Evolutionary conservation across 2,888 invertebrate genomes (phyloP).

Genomic region (Agrotis ipsilon): DNA sequence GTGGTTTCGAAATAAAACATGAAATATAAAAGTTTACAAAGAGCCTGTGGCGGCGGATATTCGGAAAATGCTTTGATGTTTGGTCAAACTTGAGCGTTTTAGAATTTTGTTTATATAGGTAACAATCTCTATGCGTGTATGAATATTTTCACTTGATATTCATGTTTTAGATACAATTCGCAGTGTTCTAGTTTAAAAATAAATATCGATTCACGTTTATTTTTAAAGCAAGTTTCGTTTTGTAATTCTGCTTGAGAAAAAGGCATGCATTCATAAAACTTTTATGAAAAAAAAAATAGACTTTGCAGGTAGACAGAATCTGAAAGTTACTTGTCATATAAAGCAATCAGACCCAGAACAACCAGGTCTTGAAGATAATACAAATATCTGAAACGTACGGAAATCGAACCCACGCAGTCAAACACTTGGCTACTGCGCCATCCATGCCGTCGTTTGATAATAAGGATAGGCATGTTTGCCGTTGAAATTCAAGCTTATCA

Average conservation of each 20-base stretch:
- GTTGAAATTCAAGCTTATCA: background rate
- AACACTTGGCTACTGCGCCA: too few species aligned
- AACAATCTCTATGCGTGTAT: slow-evolving; percentile 18
- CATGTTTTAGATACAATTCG: background rate
- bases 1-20: slow-evolving; percentile 57
- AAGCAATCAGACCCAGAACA: too few species aligned
- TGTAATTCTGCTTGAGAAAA: too few species aligned
- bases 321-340: too few species aligned
- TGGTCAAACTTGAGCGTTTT: slow-evolving; percentile 35
- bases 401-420: too few species aligned
- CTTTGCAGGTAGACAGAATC: too few species aligned
- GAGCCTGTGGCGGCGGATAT: slow-evolving; percentile 47
- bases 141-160: background rate
- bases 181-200: background rate
- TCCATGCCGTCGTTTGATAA: too few species aligned
- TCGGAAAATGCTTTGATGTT: slow-evolving; percentile 61
- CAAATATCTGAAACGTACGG: too few species aligned
- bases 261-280: too few species aligned
- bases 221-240: background rate
- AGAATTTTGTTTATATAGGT: slow-evolving; percentile 34
- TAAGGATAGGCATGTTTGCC: too few species aligned
- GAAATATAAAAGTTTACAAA: slow-evolving; percentile 59
- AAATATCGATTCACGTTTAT: background rate
- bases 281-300: too few species aligned
- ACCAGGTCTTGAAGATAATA: too few species aligned